These are phyloP conservation scores for Eupithecia centaureata DNA, from an alignment of 2,888 invertebrate genomes.

Conservation along the genomic window DNA sequence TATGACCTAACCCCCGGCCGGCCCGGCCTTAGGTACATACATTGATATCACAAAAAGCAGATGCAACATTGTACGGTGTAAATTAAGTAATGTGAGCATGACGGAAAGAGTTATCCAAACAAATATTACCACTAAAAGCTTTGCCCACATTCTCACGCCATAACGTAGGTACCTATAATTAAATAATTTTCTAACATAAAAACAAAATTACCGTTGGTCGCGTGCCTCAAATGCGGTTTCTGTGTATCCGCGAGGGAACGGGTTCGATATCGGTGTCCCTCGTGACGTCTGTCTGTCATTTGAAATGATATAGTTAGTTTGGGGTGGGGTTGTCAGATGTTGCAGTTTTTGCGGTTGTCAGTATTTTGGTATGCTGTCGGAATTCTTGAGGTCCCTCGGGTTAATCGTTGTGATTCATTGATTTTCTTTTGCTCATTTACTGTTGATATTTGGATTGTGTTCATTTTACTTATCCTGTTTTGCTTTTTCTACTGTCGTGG, in stretches of 20 bases:
- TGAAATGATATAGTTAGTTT: conserved; percentile 35
- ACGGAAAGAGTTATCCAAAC: conserved; percentile 18
- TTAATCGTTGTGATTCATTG: conserved; percentile 26
- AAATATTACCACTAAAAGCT: conserved; percentile 28
- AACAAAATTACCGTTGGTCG: conserved; percentile 46
- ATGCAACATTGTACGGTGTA: neutral
- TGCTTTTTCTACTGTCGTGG: neutral
- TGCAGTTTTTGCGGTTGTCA: conserved; percentile 37
- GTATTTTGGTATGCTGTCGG: conserved; percentile 26
- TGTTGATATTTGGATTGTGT: conserved; percentile 9
- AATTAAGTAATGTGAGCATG: neutral
- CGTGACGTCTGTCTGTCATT: conserved; percentile 46
- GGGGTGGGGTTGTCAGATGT: conserved; percentile 36
- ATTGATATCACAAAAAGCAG: neutral
- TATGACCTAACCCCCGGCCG: too few relatives aligned
- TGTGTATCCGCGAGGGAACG: conserved; percentile 64
- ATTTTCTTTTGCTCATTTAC: conserved; percentile 21
- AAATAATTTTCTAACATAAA: conserved; percentile 43
- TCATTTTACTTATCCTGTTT: neutral
- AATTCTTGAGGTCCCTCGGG: conserved; percentile 28
- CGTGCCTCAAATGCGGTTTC: conserved; percentile 68
- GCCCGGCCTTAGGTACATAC: too few relatives aligned
- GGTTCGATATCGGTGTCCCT: conserved; percentile 57
- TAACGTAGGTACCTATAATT: conserved; percentile 42
- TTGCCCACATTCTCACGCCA: conserved; percentile 35